Evolutionary conservation across 2,888 invertebrate genomes (phyloP).

Genomic region (Lycophotia porphyrea): DNA sequence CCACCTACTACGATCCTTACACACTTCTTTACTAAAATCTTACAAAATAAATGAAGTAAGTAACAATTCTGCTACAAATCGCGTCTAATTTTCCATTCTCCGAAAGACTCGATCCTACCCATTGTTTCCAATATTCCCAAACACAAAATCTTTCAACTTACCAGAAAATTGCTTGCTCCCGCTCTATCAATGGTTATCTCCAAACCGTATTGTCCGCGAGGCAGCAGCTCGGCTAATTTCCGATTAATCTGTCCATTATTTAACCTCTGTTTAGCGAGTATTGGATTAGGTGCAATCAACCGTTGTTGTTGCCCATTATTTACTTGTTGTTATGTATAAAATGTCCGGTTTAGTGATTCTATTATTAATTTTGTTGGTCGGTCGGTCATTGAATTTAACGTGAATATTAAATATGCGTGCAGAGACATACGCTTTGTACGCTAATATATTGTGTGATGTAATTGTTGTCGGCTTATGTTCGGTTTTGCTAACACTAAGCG

Average conservation of each 20-base stretch:
- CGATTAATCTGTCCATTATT: conserved; percentile 71
- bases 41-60: background rate
- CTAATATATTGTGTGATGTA: background rate
- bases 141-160: conserved; percentile 20
- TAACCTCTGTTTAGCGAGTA: conserved; percentile 62
- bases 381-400: conserved; percentile 52
- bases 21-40: background rate
- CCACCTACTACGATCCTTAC: background rate
- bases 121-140: conserved; percentile 27
- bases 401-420: conserved; percentile 39
- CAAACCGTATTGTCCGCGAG: conserved; percentile 62
- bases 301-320: conserved; percentile 51
- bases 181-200: conserved; percentile 60
- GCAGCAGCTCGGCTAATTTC: conserved; percentile 67
- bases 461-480: background rate
- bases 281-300: conserved; percentile 64
- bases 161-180: conserved; percentile 46
- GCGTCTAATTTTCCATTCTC: background rate
- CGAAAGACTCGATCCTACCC: background rate
- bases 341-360: conserved; percentile 57
- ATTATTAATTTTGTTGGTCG: conserved; percentile 48
- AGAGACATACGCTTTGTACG: background rate
- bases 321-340: conserved; percentile 50
- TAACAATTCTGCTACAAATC: background rate
- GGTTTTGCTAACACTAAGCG: background rate